A percentile compares a stretch with the other conserved stretches of the same genome.
Evolutionary conservation across 2,888 invertebrate species (phyloP).

Genomic region (Endomychus coccineus): DNA sequence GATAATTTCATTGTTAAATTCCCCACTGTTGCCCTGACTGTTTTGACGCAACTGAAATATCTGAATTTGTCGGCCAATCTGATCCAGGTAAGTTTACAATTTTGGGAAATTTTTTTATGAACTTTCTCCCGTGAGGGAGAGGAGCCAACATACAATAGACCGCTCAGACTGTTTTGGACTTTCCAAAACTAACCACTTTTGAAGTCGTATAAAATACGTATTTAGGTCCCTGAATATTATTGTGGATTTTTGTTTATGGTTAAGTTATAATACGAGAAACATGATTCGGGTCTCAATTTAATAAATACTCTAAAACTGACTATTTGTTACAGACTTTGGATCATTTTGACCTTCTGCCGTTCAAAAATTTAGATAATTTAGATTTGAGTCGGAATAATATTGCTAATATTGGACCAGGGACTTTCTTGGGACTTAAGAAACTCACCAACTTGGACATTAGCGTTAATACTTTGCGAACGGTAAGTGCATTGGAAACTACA

Average conservation of each 20-base stretch:
- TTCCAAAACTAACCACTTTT: no score
- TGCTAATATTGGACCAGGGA: slow-evolving; percentile 71
- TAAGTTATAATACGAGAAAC: no score
- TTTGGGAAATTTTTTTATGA: no score
- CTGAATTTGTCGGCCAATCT: slow-evolving; percentile 80
- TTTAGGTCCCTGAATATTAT: no score
- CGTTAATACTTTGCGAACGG: slow-evolving; percentile 79
- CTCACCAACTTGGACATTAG: slow-evolving; percentile 73
- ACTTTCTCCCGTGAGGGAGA: no score
- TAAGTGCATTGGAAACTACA: slow-evolving; percentile 44
- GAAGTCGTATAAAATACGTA: no score
- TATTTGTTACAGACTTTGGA: slow-evolving; percentile 79
- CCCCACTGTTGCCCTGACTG: slow-evolving; percentile 68
- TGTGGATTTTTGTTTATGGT: no score
- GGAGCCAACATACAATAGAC: no score
- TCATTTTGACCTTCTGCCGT: slow-evolving; percentile 59
- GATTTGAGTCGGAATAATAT: slow-evolving; percentile 81
- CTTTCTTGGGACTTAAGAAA: slow-evolving; percentile 66
- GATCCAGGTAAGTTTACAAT: slow-evolving; percentile 58
- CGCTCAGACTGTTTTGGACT: no score
- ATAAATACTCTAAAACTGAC: no score
- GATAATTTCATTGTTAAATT: slow-evolving; percentile 80
- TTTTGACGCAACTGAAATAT: slow-evolving; percentile 60
- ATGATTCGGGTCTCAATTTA: no score
- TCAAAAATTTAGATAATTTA: slow-evolving; percentile 62